Evolutionary conservation across 2,888 invertebrate species (phyloP).

Genomic region (Sphaeridia pumilis): DNA sequence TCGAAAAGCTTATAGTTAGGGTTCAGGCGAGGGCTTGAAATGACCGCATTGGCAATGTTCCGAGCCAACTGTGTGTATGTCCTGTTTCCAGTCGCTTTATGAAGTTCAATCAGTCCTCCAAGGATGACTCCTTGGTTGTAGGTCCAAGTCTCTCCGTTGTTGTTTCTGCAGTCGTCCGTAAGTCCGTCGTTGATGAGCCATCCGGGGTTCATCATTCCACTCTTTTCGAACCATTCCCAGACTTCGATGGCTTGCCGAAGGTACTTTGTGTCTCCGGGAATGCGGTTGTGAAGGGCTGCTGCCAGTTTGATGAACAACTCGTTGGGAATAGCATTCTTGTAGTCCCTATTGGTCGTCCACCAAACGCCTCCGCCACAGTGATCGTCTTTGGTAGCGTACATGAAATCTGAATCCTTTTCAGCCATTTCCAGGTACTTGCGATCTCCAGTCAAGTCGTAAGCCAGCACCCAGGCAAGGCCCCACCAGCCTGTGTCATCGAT

Average conservation of each 20-base stretch:
- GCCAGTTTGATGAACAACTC: slow-evolving; percentile 29
- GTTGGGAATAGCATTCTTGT: slow-evolving; percentile 34
- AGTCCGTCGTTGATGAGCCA: slow-evolving; percentile 21
- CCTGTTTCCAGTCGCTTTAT: slow-evolving; percentile 14
- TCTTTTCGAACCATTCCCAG: slow-evolving; percentile 27
- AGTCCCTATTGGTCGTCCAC: slow-evolving; percentile 26
- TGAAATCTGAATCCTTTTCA: slow-evolving; percentile 24
- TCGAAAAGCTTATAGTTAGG: slow-evolving; percentile 22
- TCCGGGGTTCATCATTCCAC: slow-evolving; percentile 30
- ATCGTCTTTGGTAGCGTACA: slow-evolving; percentile 24
- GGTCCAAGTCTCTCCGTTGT: slow-evolving; percentile 23
- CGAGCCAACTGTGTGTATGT: slow-evolving; percentile 18
- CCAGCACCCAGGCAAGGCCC: slow-evolving; percentile 29
- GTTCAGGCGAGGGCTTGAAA: slow-evolving; percentile 18
- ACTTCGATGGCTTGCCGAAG: slow-evolving; percentile 21
- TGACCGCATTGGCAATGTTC: slow-evolving; percentile 26
- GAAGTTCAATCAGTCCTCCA: slow-evolving; percentile 22
- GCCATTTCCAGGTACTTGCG: slow-evolving; percentile 31
- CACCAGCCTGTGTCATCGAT: slow-evolving; percentile 29
- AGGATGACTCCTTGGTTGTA: slow-evolving; percentile 25
- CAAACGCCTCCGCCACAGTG: slow-evolving; percentile 33
- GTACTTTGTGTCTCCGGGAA: slow-evolving; percentile 28
- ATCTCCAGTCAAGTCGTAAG: slow-evolving; percentile 29
- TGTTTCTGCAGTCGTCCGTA: slow-evolving; percentile 15
- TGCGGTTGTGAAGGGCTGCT: slow-evolving; percentile 25